Percentiles rank a stretch among this genome's conserved stretches.
Evolutionary conservation across 2,888 invertebrate species (phyloP).

Genomic region (Papilio elwesi): DNA sequence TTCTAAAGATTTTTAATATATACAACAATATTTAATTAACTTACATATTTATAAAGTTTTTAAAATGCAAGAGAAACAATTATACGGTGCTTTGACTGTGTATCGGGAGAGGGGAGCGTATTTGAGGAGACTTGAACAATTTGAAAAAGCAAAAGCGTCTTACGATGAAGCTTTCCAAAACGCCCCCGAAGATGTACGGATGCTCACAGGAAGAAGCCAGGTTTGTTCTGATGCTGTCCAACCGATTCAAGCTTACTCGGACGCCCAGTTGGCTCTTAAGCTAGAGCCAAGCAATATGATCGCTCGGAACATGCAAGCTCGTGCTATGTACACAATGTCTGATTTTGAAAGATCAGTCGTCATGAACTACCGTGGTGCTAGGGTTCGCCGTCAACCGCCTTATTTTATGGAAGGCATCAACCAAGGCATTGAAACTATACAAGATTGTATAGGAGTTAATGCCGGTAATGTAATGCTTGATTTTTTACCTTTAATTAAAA

Average conservation of each 20-base stretch:
- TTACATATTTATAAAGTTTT: slow-evolving; percentile 10
- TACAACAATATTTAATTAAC: neutral
- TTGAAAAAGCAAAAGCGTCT: slow-evolving; percentile 74
- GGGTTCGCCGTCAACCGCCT: slow-evolving; percentile 68
- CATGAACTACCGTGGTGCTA: slow-evolving; percentile 71
- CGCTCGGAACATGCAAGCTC: slow-evolving; percentile 75
- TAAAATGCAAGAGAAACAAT: slow-evolving; percentile 72
- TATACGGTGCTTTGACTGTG: slow-evolving; percentile 72
- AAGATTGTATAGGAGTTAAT: slow-evolving; percentile 74
- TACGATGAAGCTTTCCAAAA: slow-evolving; percentile 73
- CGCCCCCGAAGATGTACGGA: slow-evolving; percentile 67
- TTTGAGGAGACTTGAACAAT: slow-evolving; percentile 74
- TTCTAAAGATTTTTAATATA: neutral
- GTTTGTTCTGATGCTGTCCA: slow-evolving; percentile 75
- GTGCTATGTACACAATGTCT: slow-evolving; percentile 77
- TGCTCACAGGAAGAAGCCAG: slow-evolving; percentile 72
- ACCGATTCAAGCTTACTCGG: slow-evolving; percentile 72
- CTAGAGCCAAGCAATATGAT: slow-evolving; percentile 73
- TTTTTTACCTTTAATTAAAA: slow-evolving; percentile 73
- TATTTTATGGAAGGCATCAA: slow-evolving; percentile 78
- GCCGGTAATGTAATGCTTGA: slow-evolving; percentile 76
- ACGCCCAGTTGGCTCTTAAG: slow-evolving; percentile 74
- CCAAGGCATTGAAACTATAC: slow-evolving; percentile 76
- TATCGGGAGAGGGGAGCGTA: slow-evolving; percentile 76
- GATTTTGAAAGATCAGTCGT: slow-evolving; percentile 77